Evolutionary conservation across 2,888 invertebrate genomes (phyloP).

Genomic region (Netelia virgata): DNA sequence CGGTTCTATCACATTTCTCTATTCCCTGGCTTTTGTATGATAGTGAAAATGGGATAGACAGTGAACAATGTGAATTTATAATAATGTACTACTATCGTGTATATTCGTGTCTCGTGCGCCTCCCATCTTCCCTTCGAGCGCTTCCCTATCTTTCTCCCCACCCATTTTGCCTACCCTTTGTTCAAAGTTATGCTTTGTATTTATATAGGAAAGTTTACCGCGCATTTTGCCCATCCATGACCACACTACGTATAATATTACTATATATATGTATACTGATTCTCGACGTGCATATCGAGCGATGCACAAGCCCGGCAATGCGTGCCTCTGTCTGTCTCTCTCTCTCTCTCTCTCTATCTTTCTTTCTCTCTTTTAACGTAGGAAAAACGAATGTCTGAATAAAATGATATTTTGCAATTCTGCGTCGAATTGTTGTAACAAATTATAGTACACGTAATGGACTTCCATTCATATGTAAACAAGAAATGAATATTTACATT

Average conservation of each 20-base stretch:
- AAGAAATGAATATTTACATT: background rate
- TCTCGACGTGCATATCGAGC: constrained; percentile 39
- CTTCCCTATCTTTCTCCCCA: background rate
- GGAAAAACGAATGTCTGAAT: constrained; percentile 56
- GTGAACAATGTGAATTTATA: constrained; percentile 30
- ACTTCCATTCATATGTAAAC: background rate
- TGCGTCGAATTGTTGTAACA: background rate
- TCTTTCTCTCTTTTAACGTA: constrained; percentile 29
- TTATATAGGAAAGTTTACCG: constrained; percentile 44
- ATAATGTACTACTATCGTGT: constrained; percentile 11
- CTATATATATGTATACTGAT: constrained; percentile 9
- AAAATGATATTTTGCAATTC: constrained; percentile 52
- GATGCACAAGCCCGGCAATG: constrained; percentile 29
- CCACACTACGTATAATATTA: constrained; percentile 4
- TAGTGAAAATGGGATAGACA: constrained; percentile 29
- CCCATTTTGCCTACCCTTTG: constrained; percentile 29
- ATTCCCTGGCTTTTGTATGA: constrained; percentile 29
- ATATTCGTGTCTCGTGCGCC: constrained; percentile 2
- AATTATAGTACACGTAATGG: no score
- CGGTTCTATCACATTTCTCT: background rate
- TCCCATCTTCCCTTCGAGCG: background rate
- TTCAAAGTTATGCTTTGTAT: constrained; percentile 54
- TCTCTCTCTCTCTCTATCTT: background rate
- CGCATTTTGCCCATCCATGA: constrained; percentile 51
- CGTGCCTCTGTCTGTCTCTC: background rate